phyloP scores from a whole-genome alignment of 1,140 invertebrate species.

The Cydia pomonella region DNA sequence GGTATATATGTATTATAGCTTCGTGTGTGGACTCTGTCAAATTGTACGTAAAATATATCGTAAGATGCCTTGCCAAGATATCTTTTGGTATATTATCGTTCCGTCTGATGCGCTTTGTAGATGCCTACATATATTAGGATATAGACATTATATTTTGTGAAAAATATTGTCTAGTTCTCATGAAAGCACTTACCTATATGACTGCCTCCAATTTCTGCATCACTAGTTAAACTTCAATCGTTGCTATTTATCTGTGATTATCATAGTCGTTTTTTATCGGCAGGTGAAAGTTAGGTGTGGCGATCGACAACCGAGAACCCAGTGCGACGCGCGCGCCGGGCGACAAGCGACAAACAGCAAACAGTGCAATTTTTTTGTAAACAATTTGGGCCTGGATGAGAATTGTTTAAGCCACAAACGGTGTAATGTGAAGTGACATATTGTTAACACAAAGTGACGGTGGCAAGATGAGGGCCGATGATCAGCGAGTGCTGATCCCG shows the following conservation, averaged over 20 bases:
- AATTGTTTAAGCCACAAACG: constrained; percentile 22
- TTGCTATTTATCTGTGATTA: constrained; percentile 41
- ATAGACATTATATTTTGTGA: too few species aligned
- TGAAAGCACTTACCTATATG: neutral
- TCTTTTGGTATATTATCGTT: too few species aligned
- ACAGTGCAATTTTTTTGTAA: neutral
- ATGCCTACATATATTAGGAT: too few species aligned
- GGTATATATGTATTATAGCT: too few species aligned
- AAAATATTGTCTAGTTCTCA: too few species aligned
- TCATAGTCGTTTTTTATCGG: constrained; percentile 61
- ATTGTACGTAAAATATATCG: too few species aligned
- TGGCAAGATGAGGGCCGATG: constrained; percentile 66
- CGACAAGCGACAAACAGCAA: constrained; percentile 43
- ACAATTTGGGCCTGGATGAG: too few species aligned
- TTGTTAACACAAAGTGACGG: constrained; percentile 47
- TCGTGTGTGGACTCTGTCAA: too few species aligned
- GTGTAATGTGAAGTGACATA: constrained; percentile 63
- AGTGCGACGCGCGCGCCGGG: constrained; percentile 42
- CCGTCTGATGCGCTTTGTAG: too few species aligned
- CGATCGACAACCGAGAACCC: constrained; percentile 46
- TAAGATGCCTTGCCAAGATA: too few species aligned
- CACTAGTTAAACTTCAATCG: constrained; percentile 25
- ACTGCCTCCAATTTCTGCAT: neutral
- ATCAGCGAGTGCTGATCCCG: constrained; percentile 58
- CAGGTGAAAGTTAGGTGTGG: constrained; percentile 70